Evolutionary conservation across 2,797 vertebrate genomes (phyloP).

Genomic region (Squalus acanthias): DNA sequence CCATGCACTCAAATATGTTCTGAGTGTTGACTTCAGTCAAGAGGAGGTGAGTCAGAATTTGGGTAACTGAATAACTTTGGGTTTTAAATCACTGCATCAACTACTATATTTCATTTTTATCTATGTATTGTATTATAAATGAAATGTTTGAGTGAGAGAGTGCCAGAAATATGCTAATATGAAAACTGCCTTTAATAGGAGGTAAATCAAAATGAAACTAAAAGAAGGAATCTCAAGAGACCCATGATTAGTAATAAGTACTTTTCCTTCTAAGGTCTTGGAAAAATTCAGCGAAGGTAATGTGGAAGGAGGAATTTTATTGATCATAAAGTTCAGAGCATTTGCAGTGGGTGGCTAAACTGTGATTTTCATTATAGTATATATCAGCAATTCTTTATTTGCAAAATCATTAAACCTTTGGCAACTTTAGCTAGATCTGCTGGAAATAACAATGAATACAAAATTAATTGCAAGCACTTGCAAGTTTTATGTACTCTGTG

Average conservation of each 20-base stretch:
- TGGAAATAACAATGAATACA: constrained; percentile 26
- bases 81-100: neutral
- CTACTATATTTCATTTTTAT: neutral
- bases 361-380: neutral
- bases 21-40: neutral
- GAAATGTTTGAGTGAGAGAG: neutral
- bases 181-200: too few species aligned
- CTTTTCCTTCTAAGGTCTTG: neutral
- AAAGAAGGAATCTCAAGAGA: neutral
- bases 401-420: constrained; percentile 5
- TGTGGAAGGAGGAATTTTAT: constrained; percentile 6
- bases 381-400: neutral
- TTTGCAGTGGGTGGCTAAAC: neutral
- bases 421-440: neutral
- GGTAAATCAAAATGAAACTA: neutral
- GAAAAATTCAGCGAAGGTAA: neutral
- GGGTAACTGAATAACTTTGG: neutral
- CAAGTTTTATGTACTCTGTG: constrained; percentile 7
- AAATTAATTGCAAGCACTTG: constrained; percentile 21
- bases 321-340: neutral
- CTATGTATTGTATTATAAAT: neutral
- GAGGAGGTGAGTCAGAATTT: neutral
- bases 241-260: neutral
- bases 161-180: neutral
- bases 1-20: neutral